A percentile compares a stretch with the other conserved stretches of the same genome.
Conservation (phyloP, 2,888 invertebrate genomes). For the Nomada ferruginata region DNA sequence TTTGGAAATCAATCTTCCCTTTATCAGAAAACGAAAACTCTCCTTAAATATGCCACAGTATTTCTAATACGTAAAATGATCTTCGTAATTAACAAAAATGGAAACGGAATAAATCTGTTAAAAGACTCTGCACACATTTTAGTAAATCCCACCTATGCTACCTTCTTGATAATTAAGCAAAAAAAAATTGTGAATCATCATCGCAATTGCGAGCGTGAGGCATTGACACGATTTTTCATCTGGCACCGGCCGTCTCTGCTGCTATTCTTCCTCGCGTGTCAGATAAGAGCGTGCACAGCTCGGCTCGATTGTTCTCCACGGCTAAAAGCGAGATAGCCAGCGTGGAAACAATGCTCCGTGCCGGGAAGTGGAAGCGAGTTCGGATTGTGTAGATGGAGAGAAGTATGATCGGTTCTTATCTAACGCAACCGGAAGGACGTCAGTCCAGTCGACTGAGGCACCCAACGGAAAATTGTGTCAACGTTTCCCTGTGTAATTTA, state of each 20-base stretch:
- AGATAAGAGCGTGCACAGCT: conserved; percentile 15
- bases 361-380: conserved; percentile 21
- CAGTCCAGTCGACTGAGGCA: conserved; percentile 1
- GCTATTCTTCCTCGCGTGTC: conserved; percentile 1
- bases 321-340: conserved; percentile 19
- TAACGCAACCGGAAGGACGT: conserved; percentile 26
- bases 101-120: too few relatives aligned
- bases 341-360: conserved; percentile 25
- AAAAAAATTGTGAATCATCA: not conserved
- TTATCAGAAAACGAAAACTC: too few relatives aligned
- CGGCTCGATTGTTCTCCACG: conserved; percentile 32
- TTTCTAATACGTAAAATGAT: too few relatives aligned
- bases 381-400: conserved; percentile 28
- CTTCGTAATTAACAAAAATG: too few relatives aligned
- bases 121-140: too few relatives aligned
- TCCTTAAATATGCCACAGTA: too few relatives aligned
- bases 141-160: too few relatives aligned
- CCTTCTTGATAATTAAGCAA: not conserved
- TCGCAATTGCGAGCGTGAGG: conserved; percentile 43
- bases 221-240: conserved; percentile 69
- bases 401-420: conserved; percentile 34
- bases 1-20: too few relatives aligned
- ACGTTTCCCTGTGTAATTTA: not conserved
- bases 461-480: conserved; percentile 17
- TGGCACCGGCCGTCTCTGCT: conserved; percentile 3